Evolutionary conservation across 2,113 vertebrate species (phyloP), one percentile per base, ranked within the genome.

Genomic region (Microtus richardsoni): DNA sequence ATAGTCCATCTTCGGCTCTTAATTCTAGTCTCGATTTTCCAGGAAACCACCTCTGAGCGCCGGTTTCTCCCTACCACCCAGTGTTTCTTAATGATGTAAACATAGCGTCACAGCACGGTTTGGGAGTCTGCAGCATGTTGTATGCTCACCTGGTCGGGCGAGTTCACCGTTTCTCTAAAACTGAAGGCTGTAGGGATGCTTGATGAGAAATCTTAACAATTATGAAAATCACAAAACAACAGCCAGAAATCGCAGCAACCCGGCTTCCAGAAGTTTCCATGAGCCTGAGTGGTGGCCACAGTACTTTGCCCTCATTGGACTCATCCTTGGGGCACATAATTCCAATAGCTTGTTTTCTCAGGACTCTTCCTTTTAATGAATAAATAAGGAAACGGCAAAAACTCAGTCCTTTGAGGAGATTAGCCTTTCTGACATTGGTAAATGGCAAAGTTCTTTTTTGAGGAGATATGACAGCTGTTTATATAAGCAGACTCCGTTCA

Each of bases 401-500:
- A 93, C 16, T 54, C 2, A 16, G 70, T 86, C 58, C 70, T 96
- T 44, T 91, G 96, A 78, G 75, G 96, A 98, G 74, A 83, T 97
- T 96, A 97, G 80, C 83, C 90, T 97, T 33, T 96, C 96, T 98
- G 95, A 98, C 96, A 97, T 66, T 94, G 94, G 90, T 71, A 97
- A 98, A 98, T 95, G 73, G 80, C 93, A 98, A 98, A 97, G 95
- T 86, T 97, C 93, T 79, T 82, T 93, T 54, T 96, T 95, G 95
- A 97, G 97, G 97, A 97, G 95, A 98, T 97, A 97, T 79, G 92
- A 97, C 94, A 97, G 91, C 96, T 98, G 93, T 98, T 98, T 98
- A 97, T 74, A 93, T 97, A 98, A 98, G 80, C 82, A 98, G 96
- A 97, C 97, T 96, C 86, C 94, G 91, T 95, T 98, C 96, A 96